Evolutionary conservation across 2,888 invertebrate species (phyloP).

Genomic region (Meiosimyza platycephala): DNA sequence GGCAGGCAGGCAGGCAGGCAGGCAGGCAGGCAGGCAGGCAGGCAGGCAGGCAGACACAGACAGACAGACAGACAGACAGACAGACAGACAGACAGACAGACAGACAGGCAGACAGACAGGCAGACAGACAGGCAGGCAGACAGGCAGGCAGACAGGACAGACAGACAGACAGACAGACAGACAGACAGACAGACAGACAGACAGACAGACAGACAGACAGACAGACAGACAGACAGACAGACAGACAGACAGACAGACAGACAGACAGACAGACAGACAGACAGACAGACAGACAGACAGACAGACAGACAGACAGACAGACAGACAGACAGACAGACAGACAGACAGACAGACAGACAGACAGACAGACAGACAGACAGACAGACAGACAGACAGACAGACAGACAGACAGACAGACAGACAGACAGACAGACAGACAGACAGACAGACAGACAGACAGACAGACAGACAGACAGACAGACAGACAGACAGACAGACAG

Average conservation of each 20-base stretch:
- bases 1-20: neutral
- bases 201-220: constrained; percentile 20
- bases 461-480: neutral
- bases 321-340: constrained; percentile 4
- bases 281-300: constrained; percentile 2
- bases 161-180: constrained; percentile 20
- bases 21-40: neutral
- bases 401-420: neutral
- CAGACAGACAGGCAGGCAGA: no score
- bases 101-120: no score
- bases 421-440: no score
- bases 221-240: constrained; percentile 20
- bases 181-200: constrained; percentile 20
- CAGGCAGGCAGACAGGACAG: no score
- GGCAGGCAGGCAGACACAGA: constrained; percentile 16
- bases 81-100: constrained; percentile 20
- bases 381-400: neutral
- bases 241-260: constrained; percentile 14
- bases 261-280: constrained; percentile 5
- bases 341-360: constrained; percentile 4
- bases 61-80: constrained; percentile 18
- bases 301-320: constrained; percentile 15
- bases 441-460: constrained; percentile 5
- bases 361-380: constrained; percentile 4
- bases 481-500: constrained; percentile 3